These are phyloP conservation scores for Pristionchus japonicus DNA, from an alignment of 2,888 invertebrate species.

Conservation along the genomic window DNA sequence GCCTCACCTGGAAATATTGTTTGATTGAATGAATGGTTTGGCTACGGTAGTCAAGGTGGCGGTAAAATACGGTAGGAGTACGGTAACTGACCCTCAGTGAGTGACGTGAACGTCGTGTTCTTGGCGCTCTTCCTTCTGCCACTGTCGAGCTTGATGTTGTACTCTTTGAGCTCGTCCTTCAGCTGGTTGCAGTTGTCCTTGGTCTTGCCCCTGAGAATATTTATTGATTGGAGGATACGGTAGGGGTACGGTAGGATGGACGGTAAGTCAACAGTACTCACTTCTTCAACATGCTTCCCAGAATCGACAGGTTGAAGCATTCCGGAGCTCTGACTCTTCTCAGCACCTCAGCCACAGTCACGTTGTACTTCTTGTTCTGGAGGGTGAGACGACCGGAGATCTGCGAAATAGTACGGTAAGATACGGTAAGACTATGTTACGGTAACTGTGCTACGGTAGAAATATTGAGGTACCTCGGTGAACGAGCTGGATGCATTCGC, in stretches of 20 bases:
- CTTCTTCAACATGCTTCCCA: background rate
- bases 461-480: background rate
- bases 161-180: background rate
- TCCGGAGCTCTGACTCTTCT: constrained; percentile 1
- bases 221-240: background rate
- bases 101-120: background rate
- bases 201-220: constrained; percentile 37
- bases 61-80: no score
- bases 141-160: background rate
- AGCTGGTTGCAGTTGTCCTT: background rate
- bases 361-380: constrained; percentile 24
- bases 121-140: constrained; percentile 12
- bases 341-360: constrained; percentile 29
- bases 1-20: constrained; percentile 11
- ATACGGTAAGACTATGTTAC: background rate
- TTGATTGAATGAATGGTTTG: background rate
- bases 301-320: constrained; percentile 38
- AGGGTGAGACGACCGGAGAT: constrained; percentile 40
- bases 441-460: background rate
- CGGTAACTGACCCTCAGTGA: background rate
- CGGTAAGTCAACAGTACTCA: background rate
- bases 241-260: background rate
- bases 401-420: background rate
- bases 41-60: no score
- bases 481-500: background rate